Percentiles rank a stretch among this genome's conserved stretches.
phyloP scores from a whole-genome alignment of 2,113 vertebrate species.

The Daphoenositta chrysoptera region DNA sequence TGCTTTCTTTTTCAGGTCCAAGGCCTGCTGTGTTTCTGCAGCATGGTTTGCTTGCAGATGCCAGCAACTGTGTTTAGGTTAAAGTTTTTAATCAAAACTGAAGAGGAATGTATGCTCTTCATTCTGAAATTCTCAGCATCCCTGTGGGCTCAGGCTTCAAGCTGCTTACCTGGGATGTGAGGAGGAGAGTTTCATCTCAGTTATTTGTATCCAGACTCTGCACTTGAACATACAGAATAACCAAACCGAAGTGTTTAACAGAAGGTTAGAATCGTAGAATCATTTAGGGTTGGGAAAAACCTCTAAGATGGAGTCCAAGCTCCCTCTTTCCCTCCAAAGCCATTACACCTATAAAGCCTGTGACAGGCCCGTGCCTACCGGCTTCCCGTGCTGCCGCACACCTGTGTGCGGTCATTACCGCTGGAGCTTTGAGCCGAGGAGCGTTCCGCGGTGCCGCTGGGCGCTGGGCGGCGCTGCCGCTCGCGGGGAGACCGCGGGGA shows the following conservation, averaged over 20 bases:
- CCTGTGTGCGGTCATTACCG: accelerated
- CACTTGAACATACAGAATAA: background rate
- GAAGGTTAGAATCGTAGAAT: background rate
- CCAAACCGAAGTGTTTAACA: background rate
- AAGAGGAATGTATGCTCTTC: background rate
- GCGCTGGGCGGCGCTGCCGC: background rate
- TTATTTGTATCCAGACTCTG: background rate
- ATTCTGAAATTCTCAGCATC: background rate
- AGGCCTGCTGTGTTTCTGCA: conserved; percentile 85
- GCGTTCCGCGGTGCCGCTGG: accelerated
- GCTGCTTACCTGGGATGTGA: background rate
- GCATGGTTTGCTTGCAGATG: conserved; percentile 89
- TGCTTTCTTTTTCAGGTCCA: conserved; percentile 69
- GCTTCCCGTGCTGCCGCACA: accelerated
- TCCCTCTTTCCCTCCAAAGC: background rate
- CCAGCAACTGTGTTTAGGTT: conserved; percentile 79
- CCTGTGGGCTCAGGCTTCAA: background rate
- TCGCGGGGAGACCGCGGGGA: no score
- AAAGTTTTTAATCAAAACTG: background rate
- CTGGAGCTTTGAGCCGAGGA: accelerated
- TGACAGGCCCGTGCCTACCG: accelerated
- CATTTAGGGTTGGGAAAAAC: background rate
- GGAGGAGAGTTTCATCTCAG: accelerated
- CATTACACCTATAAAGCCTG: accelerated
- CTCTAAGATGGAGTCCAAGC: background rate